A percentile compares a stretch with the other conserved stretches of the same genome.
phyloP scores from a whole-genome alignment of 2,113 vertebrate species.

The Tachuris rubrigastra region DNA sequence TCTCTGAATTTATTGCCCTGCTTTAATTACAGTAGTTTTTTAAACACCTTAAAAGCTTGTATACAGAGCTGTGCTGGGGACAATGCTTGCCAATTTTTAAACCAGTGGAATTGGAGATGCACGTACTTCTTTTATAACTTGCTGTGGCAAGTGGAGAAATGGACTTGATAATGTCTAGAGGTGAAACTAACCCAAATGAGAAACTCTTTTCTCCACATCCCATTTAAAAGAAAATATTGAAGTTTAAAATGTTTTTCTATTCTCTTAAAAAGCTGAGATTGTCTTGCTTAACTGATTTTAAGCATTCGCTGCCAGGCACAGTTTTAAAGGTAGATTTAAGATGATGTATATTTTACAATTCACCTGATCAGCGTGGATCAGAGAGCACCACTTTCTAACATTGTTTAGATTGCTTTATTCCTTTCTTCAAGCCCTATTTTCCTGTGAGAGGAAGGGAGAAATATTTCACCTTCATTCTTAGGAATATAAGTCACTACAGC shows the following conservation, averaged over 20 bases:
- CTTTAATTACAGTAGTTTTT: background rate
- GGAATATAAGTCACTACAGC: background rate
- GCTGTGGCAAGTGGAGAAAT: background rate
- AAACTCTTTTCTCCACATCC: background rate
- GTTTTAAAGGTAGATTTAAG: background rate
- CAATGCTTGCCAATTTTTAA: background rate
- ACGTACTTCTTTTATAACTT: background rate
- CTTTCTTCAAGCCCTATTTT: background rate
- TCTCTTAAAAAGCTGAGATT: background rate
- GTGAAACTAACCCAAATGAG: background rate
- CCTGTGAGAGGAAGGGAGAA: background rate
- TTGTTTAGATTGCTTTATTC: background rate
- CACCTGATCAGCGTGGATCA: background rate
- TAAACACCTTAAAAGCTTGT: background rate
- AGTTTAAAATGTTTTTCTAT: background rate
- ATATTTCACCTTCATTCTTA: background rate
- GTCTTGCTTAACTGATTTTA: background rate
- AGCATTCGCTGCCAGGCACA: background rate
- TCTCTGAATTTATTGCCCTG: background rate
- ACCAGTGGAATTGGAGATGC: background rate
- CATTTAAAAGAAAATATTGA: background rate
- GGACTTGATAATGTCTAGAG: background rate
- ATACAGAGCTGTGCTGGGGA: background rate
- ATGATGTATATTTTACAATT: background rate
- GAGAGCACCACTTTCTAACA: background rate